phyloP scores from a whole-genome alignment of 2,113 vertebrate species.

The Procapra przewalskii region DNA sequence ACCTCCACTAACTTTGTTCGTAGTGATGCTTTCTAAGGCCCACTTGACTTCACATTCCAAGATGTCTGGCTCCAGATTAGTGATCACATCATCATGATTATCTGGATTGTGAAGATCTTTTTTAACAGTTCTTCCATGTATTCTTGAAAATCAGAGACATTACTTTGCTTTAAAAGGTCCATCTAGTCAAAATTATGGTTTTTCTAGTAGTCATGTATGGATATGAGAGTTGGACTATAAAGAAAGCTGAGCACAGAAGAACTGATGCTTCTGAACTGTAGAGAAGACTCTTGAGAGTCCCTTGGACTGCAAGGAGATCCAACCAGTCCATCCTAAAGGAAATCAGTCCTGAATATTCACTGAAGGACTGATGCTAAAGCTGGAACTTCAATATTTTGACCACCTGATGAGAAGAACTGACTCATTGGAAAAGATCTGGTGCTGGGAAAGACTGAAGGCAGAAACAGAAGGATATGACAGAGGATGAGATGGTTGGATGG shows the following conservation, averaged over 20 bases:
- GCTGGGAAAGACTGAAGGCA: neutral
- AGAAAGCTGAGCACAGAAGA: neutral
- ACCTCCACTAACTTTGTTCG: no score
- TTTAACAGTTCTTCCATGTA: no score
- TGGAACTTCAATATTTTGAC: neutral
- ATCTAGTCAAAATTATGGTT: neutral
- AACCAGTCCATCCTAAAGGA: neutral
- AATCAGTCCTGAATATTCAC: neutral
- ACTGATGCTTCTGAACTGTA: neutral
- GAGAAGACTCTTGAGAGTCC: neutral
- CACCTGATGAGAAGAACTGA: neutral
- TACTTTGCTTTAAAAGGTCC: neutral
- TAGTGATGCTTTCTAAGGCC: no score
- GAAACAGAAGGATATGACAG: neutral
- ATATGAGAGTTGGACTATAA: neutral
- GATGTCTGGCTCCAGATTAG: no score
- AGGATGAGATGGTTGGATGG: neutral
- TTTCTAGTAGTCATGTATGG: neutral
- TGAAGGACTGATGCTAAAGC: neutral
- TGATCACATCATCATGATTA: no score
- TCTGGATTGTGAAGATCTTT: no score
- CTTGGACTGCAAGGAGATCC: neutral
- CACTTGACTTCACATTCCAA: no score
- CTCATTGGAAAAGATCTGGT: neutral
- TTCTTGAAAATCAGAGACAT: neutral